phyloP scores from a whole-genome alignment of 2,888 invertebrate species.

The Hoplodrina ambigua region DNA sequence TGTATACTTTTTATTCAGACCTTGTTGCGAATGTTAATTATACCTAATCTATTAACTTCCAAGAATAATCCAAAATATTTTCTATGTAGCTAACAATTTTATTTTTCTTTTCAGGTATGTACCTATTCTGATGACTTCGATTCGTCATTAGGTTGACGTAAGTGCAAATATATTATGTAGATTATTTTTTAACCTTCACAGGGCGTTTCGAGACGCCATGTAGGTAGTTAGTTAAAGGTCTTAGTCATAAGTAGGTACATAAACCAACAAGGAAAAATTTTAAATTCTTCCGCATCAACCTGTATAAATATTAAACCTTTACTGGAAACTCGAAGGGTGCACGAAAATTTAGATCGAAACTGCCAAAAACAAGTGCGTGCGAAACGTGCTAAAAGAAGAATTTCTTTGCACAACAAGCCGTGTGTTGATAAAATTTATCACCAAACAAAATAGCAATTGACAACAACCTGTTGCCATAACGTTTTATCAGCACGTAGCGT shows the following conservation, averaged over 20 bases:
- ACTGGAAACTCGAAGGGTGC: background rate
- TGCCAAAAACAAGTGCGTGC: slow-evolving; percentile 4
- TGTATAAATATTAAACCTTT: slow-evolving; percentile 23
- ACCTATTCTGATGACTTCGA: slow-evolving; percentile 34
- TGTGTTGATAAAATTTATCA: slow-evolving; percentile 66
- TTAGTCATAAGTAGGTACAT: slow-evolving; percentile 41
- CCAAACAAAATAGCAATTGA: slow-evolving; percentile 66
- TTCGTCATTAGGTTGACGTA: slow-evolving; percentile 54
- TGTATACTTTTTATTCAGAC: slow-evolving; percentile 9
- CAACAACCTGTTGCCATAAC: slow-evolving; percentile 72
- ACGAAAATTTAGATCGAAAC: slow-evolving; percentile 9
- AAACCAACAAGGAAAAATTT: slow-evolving; percentile 42
- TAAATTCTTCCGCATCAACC: slow-evolving; percentile 25
- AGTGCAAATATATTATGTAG: slow-evolving; percentile 50
- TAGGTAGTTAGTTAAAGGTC: slow-evolving; percentile 34
- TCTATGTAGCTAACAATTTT: slow-evolving; percentile 22
- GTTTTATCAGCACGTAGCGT: slow-evolving; percentile 65
- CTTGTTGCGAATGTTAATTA: background rate
- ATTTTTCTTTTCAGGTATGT: slow-evolving; percentile 64
- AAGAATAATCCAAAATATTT: background rate
- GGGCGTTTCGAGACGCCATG: slow-evolving; percentile 29
- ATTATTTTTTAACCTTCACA: slow-evolving; percentile 40
- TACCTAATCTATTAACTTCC: slow-evolving; percentile 9
- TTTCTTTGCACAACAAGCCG: slow-evolving; percentile 27
- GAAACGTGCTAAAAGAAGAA: slow-evolving; percentile 18